These are phyloP conservation scores for Holacanthella duospinosa DNA, from an alignment of 2,888 invertebrate species.

Conservation along the genomic window DNA sequence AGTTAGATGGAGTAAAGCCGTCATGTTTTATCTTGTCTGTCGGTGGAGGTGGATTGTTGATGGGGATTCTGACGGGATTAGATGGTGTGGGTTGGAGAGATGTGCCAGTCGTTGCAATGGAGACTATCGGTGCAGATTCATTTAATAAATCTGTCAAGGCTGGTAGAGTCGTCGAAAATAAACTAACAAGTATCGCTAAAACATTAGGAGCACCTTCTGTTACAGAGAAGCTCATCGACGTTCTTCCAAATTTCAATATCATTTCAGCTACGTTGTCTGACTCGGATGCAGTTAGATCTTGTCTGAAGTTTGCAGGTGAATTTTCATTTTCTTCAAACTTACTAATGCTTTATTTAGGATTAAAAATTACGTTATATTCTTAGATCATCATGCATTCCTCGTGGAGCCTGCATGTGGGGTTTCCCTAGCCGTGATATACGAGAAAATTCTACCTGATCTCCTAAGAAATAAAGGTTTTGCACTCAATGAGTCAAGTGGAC, in stretches of 20 bases:
- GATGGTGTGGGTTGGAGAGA: conserved; percentile 36
- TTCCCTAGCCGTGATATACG: conserved; percentile 43
- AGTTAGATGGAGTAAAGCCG: conserved; percentile 40
- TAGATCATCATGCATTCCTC: conserved; percentile 44
- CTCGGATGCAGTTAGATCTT: conserved; percentile 42
- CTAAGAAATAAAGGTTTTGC: conserved; percentile 33
- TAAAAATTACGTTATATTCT: background rate
- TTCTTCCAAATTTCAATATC: conserved; percentile 39
- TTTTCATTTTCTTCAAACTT: background rate
- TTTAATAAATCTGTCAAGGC: conserved; percentile 42
- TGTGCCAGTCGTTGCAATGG: conserved; percentile 45
- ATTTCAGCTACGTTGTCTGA: conserved; percentile 42
- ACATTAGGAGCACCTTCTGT: conserved; percentile 42
- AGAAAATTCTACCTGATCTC: conserved; percentile 39
- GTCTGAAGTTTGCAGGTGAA: conserved; percentile 43
- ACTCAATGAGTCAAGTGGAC: conserved; percentile 26
- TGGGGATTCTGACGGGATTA: conserved; percentile 40
- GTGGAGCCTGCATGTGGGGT: conserved; percentile 47
- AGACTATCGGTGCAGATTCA: conserved; percentile 45
- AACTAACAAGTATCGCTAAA: conserved; percentile 41
- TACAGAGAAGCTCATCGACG: conserved; percentile 39
- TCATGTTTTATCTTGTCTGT: conserved; percentile 43
- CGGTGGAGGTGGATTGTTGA: conserved; percentile 46
- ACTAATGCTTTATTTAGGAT: background rate
- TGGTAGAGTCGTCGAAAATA: conserved; percentile 39